Percentiles rank a stretch among this genome's conserved stretches.
phyloP scores from a whole-genome alignment of 2,113 vertebrate genomes.

The Scopus umbretta region DNA sequence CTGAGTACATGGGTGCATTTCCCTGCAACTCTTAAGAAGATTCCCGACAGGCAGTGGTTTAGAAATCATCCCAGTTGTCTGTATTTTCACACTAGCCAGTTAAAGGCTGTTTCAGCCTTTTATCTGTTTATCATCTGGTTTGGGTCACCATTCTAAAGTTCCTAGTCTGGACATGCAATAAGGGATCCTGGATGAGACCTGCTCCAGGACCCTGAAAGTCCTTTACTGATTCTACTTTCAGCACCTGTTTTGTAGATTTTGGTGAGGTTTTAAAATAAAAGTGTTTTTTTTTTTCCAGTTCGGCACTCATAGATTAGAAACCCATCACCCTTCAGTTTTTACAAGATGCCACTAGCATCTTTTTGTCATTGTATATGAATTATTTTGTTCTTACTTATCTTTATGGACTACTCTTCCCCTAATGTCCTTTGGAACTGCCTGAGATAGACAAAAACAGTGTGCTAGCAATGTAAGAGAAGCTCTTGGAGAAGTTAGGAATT shows the following conservation, averaged over 20 bases:
- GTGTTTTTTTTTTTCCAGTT: neutral
- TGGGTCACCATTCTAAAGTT: neutral
- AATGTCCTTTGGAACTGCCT: neutral
- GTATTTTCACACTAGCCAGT: neutral
- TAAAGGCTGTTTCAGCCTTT: neutral
- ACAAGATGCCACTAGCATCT: neutral
- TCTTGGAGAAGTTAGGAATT: neutral
- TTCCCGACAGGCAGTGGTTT: neutral
- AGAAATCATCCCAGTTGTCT: neutral
- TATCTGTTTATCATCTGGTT: neutral
- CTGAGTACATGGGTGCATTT: neutral
- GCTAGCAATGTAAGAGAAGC: neutral
- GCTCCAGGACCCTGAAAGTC: neutral
- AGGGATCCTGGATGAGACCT: neutral
- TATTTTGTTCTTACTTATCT: neutral
- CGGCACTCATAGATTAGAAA: neutral
- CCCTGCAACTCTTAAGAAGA: neutral
- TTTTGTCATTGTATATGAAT: neutral
- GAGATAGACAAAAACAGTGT: neutral
- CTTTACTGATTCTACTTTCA: neutral
- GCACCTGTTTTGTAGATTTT: neutral
- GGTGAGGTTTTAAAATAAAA: neutral
- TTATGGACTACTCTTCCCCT: neutral
- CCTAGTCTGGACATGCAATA: neutral
- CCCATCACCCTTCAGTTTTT: neutral